Percentiles rank a stretch among this genome's conserved stretches.
phyloP scores from a whole-genome alignment of 1,140 invertebrate species.

The Diorhabda elongata region DNA sequence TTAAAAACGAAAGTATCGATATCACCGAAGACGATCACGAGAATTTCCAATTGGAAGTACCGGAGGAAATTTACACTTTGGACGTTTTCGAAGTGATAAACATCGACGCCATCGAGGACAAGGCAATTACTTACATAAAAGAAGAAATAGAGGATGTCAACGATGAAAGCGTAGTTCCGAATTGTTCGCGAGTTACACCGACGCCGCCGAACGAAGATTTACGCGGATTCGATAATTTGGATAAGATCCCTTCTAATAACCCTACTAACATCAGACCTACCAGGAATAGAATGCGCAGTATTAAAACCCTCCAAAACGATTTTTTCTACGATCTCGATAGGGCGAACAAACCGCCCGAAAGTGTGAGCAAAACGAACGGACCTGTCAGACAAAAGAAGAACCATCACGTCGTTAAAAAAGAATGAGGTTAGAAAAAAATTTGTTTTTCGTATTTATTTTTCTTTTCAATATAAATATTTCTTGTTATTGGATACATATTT shows the following conservation, averaged over 20 bases:
- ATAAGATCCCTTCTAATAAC: constrained; percentile 3
- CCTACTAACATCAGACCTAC: constrained; percentile 49
- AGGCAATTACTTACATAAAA: background rate
- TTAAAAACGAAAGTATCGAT: background rate
- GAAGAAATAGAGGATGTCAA: constrained; percentile 6
- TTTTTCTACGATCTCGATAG: constrained; percentile 60
- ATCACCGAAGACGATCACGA: constrained; percentile 9
- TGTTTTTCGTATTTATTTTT: too few relatives aligned
- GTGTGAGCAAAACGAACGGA: background rate
- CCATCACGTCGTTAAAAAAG: too few relatives aligned
- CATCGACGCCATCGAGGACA: background rate
- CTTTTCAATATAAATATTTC: too few relatives aligned
- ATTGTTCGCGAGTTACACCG: constrained; percentile 1
- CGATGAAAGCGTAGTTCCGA: constrained; percentile 16
- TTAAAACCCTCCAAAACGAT: constrained; percentile 61
- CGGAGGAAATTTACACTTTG: background rate
- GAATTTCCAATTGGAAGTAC: constrained; percentile 11
- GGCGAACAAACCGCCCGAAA: background rate
- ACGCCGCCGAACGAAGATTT: background rate
- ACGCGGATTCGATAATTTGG: background rate
- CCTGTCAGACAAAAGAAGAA: constrained; percentile 3
- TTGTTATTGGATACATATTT: too few relatives aligned
- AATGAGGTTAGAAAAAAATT: too few relatives aligned
- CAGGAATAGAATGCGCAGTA: constrained; percentile 51
- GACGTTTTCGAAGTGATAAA: constrained; percentile 1